Evolutionary conservation across 2,888 invertebrate species (phyloP).

Genomic region (Epirrhoe tristata): DNA sequence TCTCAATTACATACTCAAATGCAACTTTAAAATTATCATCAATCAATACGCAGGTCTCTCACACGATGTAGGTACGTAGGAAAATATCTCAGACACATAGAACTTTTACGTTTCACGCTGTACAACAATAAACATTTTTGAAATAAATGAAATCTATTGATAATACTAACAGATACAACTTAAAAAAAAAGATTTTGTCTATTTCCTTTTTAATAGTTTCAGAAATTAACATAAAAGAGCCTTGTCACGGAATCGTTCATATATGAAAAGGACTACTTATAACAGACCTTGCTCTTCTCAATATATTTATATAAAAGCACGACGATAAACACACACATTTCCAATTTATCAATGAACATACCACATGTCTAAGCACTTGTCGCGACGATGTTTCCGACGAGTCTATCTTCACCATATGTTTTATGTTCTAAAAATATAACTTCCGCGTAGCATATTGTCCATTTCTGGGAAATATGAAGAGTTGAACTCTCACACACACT

Average conservation of each 20-base stretch:
- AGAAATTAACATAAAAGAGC: too few relatives aligned
- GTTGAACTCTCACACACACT: constrained; percentile 57
- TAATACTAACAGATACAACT: too few relatives aligned
- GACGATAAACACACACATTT: constrained; percentile 1
- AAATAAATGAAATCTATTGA: too few relatives aligned
- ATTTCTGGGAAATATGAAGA: constrained; percentile 55
- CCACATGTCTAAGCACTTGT: constrained; percentile 39
- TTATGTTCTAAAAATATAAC: constrained; percentile 52
- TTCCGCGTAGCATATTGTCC: constrained; percentile 53
- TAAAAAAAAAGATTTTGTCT: too few relatives aligned
- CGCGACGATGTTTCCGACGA: constrained; percentile 18
- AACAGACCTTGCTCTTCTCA: background rate
- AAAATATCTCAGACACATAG: too few relatives aligned
- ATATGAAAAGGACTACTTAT: too few relatives aligned
- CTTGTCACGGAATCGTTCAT: too few relatives aligned
- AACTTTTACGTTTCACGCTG: too few relatives aligned
- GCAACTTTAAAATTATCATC: background rate
- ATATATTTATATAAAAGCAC: background rate
- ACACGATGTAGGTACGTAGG: too few relatives aligned
- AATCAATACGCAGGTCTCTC: background rate
- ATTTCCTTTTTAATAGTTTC: too few relatives aligned
- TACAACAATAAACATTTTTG: too few relatives aligned
- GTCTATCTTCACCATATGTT: constrained; percentile 44
- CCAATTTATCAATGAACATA: constrained; percentile 35
- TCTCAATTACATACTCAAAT: too few relatives aligned